These are phyloP conservation scores for Scotopteryx bipunctaria DNA, from an alignment of 2,888 invertebrate species.

Conservation along the genomic window DNA sequence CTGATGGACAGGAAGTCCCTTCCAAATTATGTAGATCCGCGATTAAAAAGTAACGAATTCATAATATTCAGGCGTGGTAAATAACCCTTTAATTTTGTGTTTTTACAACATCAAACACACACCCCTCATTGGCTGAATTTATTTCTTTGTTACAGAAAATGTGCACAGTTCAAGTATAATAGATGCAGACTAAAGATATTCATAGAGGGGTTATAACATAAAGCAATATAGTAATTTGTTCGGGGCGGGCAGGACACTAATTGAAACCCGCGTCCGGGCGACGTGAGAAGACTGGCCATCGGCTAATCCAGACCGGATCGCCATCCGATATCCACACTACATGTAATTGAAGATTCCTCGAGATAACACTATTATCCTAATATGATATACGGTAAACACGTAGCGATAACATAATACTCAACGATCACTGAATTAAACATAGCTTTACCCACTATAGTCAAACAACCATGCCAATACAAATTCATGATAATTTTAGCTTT, in stretches of 20 bases:
- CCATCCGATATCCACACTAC: conserved; percentile 42
- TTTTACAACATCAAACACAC: conserved; percentile 40
- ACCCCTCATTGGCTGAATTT: conserved; percentile 18
- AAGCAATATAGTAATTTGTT: conserved; percentile 68
- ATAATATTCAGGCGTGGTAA: conserved; percentile 63
- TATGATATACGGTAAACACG: conserved; percentile 57
- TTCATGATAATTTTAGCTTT: not conserved
- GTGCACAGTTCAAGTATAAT: not conserved
- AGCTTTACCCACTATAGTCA: not conserved
- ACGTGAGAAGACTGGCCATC: conserved; percentile 79
- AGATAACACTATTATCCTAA: conserved; percentile 77
- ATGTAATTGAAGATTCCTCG: conserved; percentile 77
- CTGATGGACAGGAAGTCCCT: conserved; percentile 78
- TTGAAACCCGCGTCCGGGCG: conserved; percentile 69
- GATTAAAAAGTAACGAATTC: conserved; percentile 79
- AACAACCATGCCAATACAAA: not conserved
- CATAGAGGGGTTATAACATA: conserved; percentile 53
- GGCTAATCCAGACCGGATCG: conserved; percentile 58
- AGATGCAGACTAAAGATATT: conserved; percentile 49
- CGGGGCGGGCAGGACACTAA: conserved; percentile 60
- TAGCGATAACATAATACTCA: conserved; percentile 26
- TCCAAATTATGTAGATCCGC: conserved; percentile 79
- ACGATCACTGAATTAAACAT: conserved; percentile 1
- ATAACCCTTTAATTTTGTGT: conserved; percentile 61
- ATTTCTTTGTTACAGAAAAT: conserved; percentile 20